phyloP scores from a whole-genome alignment of 1,140 invertebrate genomes.

The Cheumatopsyche charites region DNA sequence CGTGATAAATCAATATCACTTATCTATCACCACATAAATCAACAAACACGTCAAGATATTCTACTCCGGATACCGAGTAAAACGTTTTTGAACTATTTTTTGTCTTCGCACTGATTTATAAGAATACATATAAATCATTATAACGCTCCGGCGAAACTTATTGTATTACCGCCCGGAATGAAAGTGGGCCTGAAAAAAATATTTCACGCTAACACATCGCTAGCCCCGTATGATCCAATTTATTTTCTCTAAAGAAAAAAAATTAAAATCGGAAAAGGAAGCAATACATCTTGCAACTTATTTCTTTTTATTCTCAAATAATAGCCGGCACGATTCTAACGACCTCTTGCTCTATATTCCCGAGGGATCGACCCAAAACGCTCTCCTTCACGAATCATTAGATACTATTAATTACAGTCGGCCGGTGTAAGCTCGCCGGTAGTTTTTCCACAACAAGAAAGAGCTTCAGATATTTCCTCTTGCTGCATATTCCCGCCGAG shows the following conservation, averaged over 20 bases:
- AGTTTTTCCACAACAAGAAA: slow-evolving; percentile 26
- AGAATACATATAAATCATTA: slow-evolving; percentile 33
- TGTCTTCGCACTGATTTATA: slow-evolving; percentile 27
- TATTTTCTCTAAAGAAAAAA: background rate
- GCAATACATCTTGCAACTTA: too few relatives aligned
- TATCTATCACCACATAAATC: slow-evolving; percentile 29
- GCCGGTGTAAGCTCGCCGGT: slow-evolving; percentile 31
- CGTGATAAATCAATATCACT: slow-evolving; percentile 17
- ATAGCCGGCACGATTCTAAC: background rate
- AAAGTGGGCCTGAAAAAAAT: slow-evolving; percentile 2
- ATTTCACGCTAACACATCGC: background rate
- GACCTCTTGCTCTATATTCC: slow-evolving; percentile 21
- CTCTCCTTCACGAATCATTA: slow-evolving; percentile 35
- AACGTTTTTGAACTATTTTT: slow-evolving; percentile 26
- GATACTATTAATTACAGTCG: slow-evolving; percentile 34
- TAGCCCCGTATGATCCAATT: background rate
- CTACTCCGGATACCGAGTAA: slow-evolving; percentile 9
- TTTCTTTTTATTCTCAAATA: background rate
- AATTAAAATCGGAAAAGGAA: too few relatives aligned
- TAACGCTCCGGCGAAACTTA: slow-evolving; percentile 3
- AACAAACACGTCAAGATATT: slow-evolving; percentile 21
- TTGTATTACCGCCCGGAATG: background rate
- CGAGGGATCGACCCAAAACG: slow-evolving; percentile 16
- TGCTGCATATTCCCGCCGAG: slow-evolving; percentile 22
- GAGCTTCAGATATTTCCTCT: slow-evolving; percentile 25